Percentiles rank a stretch among this genome's conserved stretches.
Evolutionary conservation across 2,888 invertebrate genomes (phyloP).

Genomic region (Tetheella fluctuosa): DNA sequence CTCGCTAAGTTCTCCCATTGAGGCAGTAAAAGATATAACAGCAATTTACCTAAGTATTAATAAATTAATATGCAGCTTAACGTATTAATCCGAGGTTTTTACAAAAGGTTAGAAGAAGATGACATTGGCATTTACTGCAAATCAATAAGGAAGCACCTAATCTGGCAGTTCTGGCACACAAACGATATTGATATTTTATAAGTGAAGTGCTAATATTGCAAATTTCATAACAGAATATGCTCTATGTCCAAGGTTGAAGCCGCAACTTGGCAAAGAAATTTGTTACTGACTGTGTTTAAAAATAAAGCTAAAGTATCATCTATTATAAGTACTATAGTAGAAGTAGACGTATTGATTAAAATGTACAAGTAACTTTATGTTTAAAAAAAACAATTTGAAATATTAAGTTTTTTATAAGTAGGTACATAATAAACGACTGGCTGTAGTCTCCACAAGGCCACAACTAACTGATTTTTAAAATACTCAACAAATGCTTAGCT

Average conservation of each 20-base stretch:
- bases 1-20: not conserved
- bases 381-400: too few species aligned
- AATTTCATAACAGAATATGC: constrained; percentile 3
- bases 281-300: not conserved
- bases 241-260: not conserved
- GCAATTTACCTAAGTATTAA: not conserved
- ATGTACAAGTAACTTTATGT: not conserved
- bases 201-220: not conserved
- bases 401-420: too few species aligned
- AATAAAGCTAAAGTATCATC: not conserved
- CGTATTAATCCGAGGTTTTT: not conserved
- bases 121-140: not conserved
- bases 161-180: not conserved
- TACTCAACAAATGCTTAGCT: constrained; percentile 22
- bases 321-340: not conserved
- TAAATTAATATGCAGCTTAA: not conserved
- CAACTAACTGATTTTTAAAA: too few species aligned
- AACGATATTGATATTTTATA: not conserved
- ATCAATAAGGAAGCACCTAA: constrained; percentile 1
- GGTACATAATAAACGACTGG: too few species aligned
- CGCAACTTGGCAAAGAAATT: constrained; percentile 3
- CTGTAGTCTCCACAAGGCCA: too few species aligned
- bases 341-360: not conserved
- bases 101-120: not conserved
- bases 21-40: not conserved